Evolutionary conservation across 2,113 vertebrate species (phyloP).

Genomic region (Muscicapa adusta): DNA sequence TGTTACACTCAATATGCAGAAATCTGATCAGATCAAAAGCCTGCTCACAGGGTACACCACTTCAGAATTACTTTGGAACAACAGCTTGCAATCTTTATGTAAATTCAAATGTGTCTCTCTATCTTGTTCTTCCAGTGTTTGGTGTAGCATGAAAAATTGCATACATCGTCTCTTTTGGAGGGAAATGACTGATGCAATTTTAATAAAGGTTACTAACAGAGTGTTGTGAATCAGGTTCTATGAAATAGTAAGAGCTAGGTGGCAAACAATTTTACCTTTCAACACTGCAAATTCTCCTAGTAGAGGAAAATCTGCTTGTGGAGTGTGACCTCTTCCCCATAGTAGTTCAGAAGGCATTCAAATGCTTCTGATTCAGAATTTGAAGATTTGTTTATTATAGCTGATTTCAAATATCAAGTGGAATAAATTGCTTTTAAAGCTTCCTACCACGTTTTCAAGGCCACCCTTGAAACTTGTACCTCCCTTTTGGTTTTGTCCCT

Average conservation of each 20-base stretch:
- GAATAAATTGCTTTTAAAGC: not conserved
- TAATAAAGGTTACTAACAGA: slow-evolving; percentile 71
- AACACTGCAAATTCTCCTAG: not conserved
- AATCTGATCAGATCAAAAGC: slow-evolving; percentile 73
- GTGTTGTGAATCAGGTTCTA: slow-evolving; percentile 38
- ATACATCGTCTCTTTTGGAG: slow-evolving; percentile 53
- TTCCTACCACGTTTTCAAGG: not conserved
- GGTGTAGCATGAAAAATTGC: slow-evolving; percentile 59
- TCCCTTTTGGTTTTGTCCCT: not conserved
- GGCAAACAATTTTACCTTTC: slow-evolving; percentile 28
- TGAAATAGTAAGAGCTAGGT: not conserved
- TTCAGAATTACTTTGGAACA: slow-evolving; percentile 76
- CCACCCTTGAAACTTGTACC: not conserved
- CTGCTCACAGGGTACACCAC: slow-evolving; percentile 61
- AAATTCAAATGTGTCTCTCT: slow-evolving; percentile 63
- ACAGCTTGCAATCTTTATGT: slow-evolving; percentile 78
- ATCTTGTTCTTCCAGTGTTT: slow-evolving; percentile 52
- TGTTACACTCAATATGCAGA: slow-evolving; percentile 72
- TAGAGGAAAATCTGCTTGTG: not conserved
- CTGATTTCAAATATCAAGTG: not conserved
- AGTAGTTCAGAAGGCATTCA: not conserved
- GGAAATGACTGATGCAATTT: slow-evolving; percentile 68
- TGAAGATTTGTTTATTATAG: not conserved
- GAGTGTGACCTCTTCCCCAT: not conserved
- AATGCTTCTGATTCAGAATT: not conserved